A percentile compares a stretch with the other conserved stretches of the same genome.
These are phyloP conservation scores for Cyclargus thomasi DNA, from an alignment of 1,140 invertebrate genomes.

Conservation along the genomic window DNA sequence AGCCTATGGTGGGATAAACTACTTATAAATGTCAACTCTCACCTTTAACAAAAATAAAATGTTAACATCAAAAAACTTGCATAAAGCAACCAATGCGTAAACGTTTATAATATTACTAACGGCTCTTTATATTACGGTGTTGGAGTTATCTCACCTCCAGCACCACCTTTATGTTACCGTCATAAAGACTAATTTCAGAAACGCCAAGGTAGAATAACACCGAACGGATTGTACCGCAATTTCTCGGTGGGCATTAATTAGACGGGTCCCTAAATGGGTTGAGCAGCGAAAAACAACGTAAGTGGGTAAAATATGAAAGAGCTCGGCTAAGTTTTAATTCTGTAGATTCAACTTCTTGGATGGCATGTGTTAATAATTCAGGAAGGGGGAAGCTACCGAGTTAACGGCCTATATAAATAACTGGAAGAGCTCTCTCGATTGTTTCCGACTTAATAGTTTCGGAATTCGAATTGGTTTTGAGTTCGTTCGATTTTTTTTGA, in stretches of 20 bases:
- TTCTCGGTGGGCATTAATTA: constrained; percentile 35
- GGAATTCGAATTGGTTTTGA: not conserved
- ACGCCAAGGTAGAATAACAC: too few species aligned
- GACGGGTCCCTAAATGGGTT: constrained; percentile 34
- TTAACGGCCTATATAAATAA: constrained; percentile 13
- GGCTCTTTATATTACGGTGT: not conserved
- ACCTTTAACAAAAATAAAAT: not conserved
- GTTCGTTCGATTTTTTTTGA: too few species aligned
- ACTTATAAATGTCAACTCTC: too few species aligned
- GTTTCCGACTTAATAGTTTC: not conserved
- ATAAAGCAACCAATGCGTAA: not conserved
- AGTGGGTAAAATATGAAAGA: constrained; percentile 65
- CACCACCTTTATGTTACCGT: too few species aligned
- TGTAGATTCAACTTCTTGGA: constrained; percentile 66
- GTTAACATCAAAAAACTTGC: not conserved
- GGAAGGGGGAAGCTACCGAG: constrained; percentile 36
- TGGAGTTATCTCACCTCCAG: too few species aligned
- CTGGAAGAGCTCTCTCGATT: constrained; percentile 10
- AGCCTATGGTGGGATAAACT: too few species aligned
- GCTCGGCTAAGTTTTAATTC: constrained; percentile 64
- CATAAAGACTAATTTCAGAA: too few species aligned
- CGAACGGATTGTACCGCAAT: not conserved
- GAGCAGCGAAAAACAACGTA: constrained; percentile 43
- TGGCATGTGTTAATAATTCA: constrained; percentile 67
- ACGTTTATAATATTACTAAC: not conserved